A percentile compares a stretch with the other conserved stretches of the same genome.
phyloP scores from a whole-genome alignment of 2,888 invertebrate species.

The Heliconius sara region DNA sequence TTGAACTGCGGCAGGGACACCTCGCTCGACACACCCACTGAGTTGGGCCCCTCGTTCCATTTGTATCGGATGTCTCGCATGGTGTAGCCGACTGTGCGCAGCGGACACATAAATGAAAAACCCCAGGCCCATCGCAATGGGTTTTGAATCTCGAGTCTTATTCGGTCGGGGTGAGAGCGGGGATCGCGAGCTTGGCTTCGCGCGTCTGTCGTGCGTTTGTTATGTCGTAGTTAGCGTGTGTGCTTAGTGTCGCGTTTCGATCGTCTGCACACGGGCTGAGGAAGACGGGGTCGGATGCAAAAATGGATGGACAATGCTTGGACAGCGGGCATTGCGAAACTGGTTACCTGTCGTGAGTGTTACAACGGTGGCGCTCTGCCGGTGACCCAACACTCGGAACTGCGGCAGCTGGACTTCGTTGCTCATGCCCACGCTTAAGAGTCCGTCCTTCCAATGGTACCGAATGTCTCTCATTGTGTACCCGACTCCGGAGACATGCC shows the following conservation, averaged over 20 bases:
- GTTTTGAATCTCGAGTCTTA: slow-evolving; percentile 80
- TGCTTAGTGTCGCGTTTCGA: slow-evolving; percentile 76
- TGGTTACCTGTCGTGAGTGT: slow-evolving; percentile 96
- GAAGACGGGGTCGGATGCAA: slow-evolving; percentile 80
- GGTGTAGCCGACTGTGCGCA: slow-evolving; percentile 96
- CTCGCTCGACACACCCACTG: slow-evolving; percentile 97
- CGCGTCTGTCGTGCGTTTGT: slow-evolving; percentile 76
- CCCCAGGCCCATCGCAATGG: slow-evolving; percentile 84
- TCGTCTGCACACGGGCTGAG: slow-evolving; percentile 79
- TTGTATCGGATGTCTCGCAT: slow-evolving; percentile 99
- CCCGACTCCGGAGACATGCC: slow-evolving; percentile 91
- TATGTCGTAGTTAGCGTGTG: slow-evolving; percentile 77
- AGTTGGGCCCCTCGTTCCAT: slow-evolving; percentile 97
- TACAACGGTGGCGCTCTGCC: slow-evolving; percentile 96
- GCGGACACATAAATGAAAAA: slow-evolving; percentile 81
- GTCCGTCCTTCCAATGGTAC: slow-evolving; percentile 97
- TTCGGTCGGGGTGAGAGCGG: slow-evolving; percentile 76
- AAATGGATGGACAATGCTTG: slow-evolving; percentile 75
- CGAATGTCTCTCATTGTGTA: slow-evolving; percentile 99
- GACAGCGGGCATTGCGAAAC: slow-evolving; percentile 63
- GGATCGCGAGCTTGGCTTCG: slow-evolving; percentile 72
- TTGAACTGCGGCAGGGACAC: slow-evolving; percentile 99
- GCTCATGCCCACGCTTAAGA: slow-evolving; percentile 97
- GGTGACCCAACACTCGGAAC: slow-evolving; percentile 98
- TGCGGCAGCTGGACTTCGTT: slow-evolving; percentile 98